phyloP scores from a whole-genome alignment of 2,797 vertebrate species.

The Girardinus metallicus region DNA sequence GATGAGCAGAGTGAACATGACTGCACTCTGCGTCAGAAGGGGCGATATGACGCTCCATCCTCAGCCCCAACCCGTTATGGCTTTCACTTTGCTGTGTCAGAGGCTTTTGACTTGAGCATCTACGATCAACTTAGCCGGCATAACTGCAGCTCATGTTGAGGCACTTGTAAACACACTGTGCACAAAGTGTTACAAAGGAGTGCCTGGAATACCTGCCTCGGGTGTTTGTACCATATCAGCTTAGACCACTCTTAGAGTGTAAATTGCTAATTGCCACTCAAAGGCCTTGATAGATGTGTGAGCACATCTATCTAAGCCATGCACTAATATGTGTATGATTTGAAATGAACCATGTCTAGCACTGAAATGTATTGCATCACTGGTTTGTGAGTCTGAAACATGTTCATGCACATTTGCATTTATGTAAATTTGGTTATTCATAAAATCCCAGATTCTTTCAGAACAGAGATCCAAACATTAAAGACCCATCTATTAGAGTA shows the following conservation, averaged over 20 bases:
- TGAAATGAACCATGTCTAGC: not conserved
- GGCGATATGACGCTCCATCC: slow-evolving; percentile 66
- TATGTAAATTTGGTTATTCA: slow-evolving; percentile 22
- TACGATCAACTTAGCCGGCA: slow-evolving; percentile 47
- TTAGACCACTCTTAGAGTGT: slow-evolving; percentile 51
- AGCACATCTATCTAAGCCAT: slow-evolving; percentile 20
- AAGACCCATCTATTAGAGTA: slow-evolving; percentile 71
- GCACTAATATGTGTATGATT: slow-evolving; percentile 11
- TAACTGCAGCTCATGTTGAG: slow-evolving; percentile 43
- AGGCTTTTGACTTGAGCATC: slow-evolving; percentile 66
- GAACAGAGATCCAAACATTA: slow-evolving; percentile 61
- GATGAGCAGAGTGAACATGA: slow-evolving; percentile 75
- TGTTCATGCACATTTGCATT: slow-evolving; percentile 8
- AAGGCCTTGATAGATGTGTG: slow-evolving; percentile 11
- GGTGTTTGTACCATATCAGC: slow-evolving; percentile 54
- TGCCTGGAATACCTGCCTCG: slow-evolving; percentile 56
- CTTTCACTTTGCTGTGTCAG: slow-evolving; percentile 77
- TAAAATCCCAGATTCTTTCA: slow-evolving; percentile 55
- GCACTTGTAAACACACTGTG: slow-evolving; percentile 37
- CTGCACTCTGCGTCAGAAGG: slow-evolving; percentile 81
- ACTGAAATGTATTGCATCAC: slow-evolving; percentile 10
- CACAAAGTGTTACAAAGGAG: slow-evolving; percentile 30
- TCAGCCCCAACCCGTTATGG: slow-evolving; percentile 17
- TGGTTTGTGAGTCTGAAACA: slow-evolving; percentile 7
- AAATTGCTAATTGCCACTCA: slow-evolving; percentile 66